Conservation (phyloP, 2,797 vertebrate genomes). For the Pterois miles region DNA sequence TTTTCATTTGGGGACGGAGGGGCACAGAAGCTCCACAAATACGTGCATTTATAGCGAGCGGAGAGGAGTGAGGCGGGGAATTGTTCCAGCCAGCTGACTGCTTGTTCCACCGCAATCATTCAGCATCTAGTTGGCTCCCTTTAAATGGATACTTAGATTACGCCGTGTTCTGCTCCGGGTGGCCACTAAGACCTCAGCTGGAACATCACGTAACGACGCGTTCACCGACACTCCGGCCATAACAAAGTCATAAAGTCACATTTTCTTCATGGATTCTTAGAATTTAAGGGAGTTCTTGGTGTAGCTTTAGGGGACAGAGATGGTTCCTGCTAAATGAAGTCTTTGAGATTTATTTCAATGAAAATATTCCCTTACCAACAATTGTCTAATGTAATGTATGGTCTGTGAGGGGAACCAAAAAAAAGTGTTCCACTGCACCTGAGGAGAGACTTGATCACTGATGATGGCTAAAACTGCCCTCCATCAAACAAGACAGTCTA, state of each 20-base stretch:
- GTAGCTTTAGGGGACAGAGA: background rate
- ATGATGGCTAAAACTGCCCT: background rate
- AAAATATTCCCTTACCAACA: background rate
- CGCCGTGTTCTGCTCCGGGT: conserved; percentile 70
- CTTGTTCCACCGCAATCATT: conserved; percentile 79
- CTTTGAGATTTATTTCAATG: background rate
- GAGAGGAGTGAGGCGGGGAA: conserved; percentile 63
- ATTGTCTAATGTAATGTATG: background rate
- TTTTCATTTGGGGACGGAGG: conserved; percentile 84
- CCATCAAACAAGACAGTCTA: background rate
- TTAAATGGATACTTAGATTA: conserved; percentile 80
- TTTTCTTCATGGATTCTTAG: background rate
- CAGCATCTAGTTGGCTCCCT: conserved; percentile 69
- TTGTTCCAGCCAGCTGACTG: conserved; percentile 73
- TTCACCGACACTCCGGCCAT: background rate
- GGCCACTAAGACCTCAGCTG: conserved; percentile 42
- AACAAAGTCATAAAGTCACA: background rate
- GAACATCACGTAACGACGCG: conserved; percentile 27
- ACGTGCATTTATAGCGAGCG: conserved; percentile 73
- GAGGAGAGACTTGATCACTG: background rate
- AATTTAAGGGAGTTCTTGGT: background rate
- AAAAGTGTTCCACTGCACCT: background rate
- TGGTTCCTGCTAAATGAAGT: background rate
- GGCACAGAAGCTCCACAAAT: conserved; percentile 74
- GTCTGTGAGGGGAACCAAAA: background rate